Conservation (phyloP, 2,888 invertebrate species). For the Abrostola tripartita region DNA sequence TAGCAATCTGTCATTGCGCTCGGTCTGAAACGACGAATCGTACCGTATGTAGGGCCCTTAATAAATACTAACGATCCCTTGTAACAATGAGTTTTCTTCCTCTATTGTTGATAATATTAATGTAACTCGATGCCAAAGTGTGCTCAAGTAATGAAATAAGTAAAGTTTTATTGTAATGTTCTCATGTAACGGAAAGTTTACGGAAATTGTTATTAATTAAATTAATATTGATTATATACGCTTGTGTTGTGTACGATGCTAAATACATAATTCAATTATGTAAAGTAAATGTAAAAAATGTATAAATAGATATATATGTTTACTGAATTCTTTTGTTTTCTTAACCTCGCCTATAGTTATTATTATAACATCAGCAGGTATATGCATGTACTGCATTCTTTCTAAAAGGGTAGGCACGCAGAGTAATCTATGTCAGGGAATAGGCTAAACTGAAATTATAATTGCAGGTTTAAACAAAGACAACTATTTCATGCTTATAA, state of each 20-base stretch:
- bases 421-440: too few relatives aligned
- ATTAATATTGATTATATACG: slow-evolving; percentile 17
- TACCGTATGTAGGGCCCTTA: too few relatives aligned
- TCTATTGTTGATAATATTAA: slow-evolving; percentile 8
- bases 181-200: slow-evolving; percentile 38
- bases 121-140: slow-evolving; percentile 33
- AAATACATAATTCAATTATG: slow-evolving; percentile 49
- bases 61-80: too few relatives aligned
- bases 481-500: too few relatives aligned
- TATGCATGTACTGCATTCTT: too few relatives aligned
- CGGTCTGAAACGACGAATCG: too few relatives aligned
- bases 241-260: slow-evolving; percentile 37
- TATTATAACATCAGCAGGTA: background rate
- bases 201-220: slow-evolving; percentile 38
- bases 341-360: background rate
- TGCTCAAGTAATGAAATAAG: slow-evolving; percentile 37
- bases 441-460: too few relatives aligned
- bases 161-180: slow-evolving; percentile 34
- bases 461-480: too few relatives aligned
- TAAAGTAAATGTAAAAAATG: slow-evolving; percentile 22
- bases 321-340: slow-evolving; percentile 9
- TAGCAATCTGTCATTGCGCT: too few relatives aligned
- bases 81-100: slow-evolving; percentile 1
- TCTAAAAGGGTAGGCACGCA: too few relatives aligned
- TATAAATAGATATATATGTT: slow-evolving; percentile 5